phyloP scores from a whole-genome alignment of 92 coral and sea anemone genomes.

The Epizoanthus ramosus region DNA sequence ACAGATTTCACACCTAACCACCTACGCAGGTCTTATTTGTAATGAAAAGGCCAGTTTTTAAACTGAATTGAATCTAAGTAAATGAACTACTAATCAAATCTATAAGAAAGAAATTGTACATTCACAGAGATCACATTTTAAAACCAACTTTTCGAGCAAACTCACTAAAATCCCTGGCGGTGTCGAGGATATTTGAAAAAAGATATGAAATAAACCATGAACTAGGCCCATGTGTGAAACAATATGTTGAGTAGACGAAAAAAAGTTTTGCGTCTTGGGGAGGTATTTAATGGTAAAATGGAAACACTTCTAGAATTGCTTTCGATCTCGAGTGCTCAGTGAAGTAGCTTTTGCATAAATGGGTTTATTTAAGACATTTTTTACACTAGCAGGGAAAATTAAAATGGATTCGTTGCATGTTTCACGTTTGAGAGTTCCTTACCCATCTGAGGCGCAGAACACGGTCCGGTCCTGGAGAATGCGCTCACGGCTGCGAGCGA shows the following conservation, averaged over 20 bases:
- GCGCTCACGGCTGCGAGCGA: conserved; percentile 69
- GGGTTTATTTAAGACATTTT: background rate
- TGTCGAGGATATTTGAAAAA: too few species aligned
- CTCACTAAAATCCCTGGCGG: background rate
- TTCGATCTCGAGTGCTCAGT: background rate
- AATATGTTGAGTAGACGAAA: too few species aligned
- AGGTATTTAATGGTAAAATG: too few species aligned
- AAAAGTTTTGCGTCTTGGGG: too few species aligned
- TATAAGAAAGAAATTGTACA: background rate
- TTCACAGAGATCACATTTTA: too few species aligned
- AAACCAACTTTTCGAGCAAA: background rate
- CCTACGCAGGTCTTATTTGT: background rate
- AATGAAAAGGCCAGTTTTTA: background rate
- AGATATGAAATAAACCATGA: too few species aligned
- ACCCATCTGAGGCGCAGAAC: conserved; percentile 64
- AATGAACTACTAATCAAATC: background rate
- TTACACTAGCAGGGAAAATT: background rate
- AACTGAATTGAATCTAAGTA: background rate
- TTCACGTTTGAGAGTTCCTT: conserved; percentile 14
- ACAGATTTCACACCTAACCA: conserved; percentile 28
- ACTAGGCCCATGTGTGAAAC: too few species aligned
- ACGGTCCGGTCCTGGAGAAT: conserved; percentile 57
- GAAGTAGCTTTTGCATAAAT: background rate
- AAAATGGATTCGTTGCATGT: background rate
- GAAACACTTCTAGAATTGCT: too few species aligned